These are phyloP conservation scores for Heliconius hortense DNA, from an alignment of 2,888 invertebrate genomes.

Conservation along the genomic window DNA sequence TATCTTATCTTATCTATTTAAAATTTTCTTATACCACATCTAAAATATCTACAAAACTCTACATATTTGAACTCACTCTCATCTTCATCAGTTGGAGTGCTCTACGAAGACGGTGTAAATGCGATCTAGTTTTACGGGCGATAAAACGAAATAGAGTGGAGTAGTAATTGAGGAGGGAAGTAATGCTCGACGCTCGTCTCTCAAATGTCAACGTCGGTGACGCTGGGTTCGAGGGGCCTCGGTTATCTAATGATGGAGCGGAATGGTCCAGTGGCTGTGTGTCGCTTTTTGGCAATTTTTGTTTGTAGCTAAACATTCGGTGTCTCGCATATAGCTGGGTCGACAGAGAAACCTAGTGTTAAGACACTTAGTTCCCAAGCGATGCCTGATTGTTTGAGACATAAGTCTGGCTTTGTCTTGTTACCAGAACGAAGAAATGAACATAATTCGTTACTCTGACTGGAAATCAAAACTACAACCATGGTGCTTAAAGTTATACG, in stretches of 20 bases:
- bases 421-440: no score
- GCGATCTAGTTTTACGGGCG: slow-evolving; percentile 50
- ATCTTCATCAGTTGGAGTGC: not conserved
- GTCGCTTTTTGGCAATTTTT: not conserved
- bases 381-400: no score
- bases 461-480: no score
- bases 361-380: no score
- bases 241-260: slow-evolving; percentile 1
- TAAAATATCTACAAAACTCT: not conserved
- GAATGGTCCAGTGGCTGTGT: not conserved
- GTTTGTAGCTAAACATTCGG: no score
- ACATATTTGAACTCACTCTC: not conserved
- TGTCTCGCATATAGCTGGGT: no score
- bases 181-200: slow-evolving; percentile 19
- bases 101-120: slow-evolving; percentile 44
- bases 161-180: slow-evolving; percentile 48
- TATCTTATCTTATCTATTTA: no score
- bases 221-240: slow-evolving; percentile 13
- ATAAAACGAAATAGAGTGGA: slow-evolving; percentile 54
- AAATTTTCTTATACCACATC: no score
- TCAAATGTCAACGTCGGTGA: slow-evolving; percentile 29
- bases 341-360: no score
- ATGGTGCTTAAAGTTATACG: no score
- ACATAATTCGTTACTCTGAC: no score
- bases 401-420: no score